These are phyloP conservation scores for Catocala fraxini DNA, from an alignment of 2,888 invertebrate genomes.

Conservation along the genomic window DNA sequence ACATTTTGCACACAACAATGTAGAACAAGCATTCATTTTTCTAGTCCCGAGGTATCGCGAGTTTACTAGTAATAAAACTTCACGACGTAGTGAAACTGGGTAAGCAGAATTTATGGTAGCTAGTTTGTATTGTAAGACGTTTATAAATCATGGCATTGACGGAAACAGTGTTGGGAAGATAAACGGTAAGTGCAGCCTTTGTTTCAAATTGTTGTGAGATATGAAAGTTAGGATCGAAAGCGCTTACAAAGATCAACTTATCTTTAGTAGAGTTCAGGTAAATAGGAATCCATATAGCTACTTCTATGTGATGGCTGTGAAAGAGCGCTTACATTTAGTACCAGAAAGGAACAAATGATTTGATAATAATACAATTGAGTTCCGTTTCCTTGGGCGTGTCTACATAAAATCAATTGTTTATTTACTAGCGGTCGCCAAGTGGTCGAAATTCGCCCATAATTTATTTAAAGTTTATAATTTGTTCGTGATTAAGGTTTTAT, in stretches of 20 bases:
- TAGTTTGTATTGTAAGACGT: constrained; percentile 33
- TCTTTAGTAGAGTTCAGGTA: not conserved
- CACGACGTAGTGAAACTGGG: constrained; percentile 39
- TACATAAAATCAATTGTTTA: no score
- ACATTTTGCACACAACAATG: constrained; percentile 16
- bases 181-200: not conserved
- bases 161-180: constrained; percentile 30
- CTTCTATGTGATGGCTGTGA: no score
- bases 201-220: not conserved
- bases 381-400: no score
- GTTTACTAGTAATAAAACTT: constrained; percentile 59
- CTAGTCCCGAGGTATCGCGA: constrained; percentile 41
- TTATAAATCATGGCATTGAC: constrained; percentile 44
- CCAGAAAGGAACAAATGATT: no score
- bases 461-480: no score
- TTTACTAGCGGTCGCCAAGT: no score
- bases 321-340: no score
- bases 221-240: not conserved
- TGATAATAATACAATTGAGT: no score
- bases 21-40: constrained; percentile 55
- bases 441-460: no score
- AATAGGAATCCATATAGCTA: no score
- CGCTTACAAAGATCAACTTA: not conserved
- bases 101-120: constrained; percentile 48
- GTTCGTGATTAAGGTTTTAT: no score